Conservation (phyloP, 2,797 vertebrate species). For the Phrynocephalus guinanensis region DNA sequence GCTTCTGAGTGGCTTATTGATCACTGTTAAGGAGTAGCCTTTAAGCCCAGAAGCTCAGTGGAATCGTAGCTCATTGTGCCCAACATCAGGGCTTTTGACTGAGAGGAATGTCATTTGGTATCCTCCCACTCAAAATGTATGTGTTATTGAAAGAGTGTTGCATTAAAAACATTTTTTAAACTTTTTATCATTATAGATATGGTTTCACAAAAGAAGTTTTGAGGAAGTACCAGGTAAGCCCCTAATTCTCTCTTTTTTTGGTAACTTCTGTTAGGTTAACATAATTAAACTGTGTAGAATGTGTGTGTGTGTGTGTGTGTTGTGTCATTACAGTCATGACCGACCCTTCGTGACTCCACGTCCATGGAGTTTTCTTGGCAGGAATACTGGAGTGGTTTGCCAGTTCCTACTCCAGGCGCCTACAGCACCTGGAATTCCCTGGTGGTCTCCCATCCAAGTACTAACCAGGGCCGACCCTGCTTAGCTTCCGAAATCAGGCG, state of each 20-base stretch:
- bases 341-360: too few relatives aligned
- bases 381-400: too few relatives aligned
- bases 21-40: not conserved
- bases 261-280: not conserved
- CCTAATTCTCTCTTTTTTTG: not conserved
- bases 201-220: conserved; percentile 96
- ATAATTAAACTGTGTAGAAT: not conserved
- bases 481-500: too few relatives aligned
- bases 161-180: not conserved
- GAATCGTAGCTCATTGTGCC: not conserved
- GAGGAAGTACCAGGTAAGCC: conserved; percentile 92
- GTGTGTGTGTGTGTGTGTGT: not conserved
- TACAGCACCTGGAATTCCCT: too few relatives aligned
- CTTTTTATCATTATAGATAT: conserved; percentile 82
- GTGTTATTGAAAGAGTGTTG: not conserved
- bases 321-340: too few relatives aligned
- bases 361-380: too few relatives aligned
- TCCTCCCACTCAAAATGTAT: too few relatives aligned
- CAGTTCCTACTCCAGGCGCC: too few relatives aligned
- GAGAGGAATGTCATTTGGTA: too few relatives aligned
- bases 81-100: not conserved
- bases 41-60: not conserved
- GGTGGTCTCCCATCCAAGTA: too few relatives aligned
- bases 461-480: too few relatives aligned
- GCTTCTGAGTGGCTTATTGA: not conserved